A percentile compares a stretch with the other conserved stretches of the same genome.
Conservation (phyloP, 2,113 vertebrate genomes). For the pig (Sus scrofa) region T2T-Sscrofa CM000826.6:110874501-110875000, state of each 20-base stretch:
- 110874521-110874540: too few species aligned
- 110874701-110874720: neutral
- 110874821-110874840: neutral
- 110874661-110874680: too few species aligned
- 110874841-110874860: neutral
- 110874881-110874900: neutral
- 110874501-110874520: too few species aligned
- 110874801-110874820: neutral
- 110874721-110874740: neutral
- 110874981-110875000: neutral
- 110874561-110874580: too few species aligned
- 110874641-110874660: too few species aligned
- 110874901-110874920: neutral
- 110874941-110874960: neutral
- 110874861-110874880: slow-evolving; percentile 18
- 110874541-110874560: too few species aligned
- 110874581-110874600: too few species aligned
- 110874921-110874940: neutral
- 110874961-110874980: slow-evolving; percentile 41
- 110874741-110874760: neutral
- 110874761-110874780: neutral
- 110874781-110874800: neutral
- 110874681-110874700: too few species aligned
- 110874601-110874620: too few species aligned
- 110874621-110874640: too few species aligned